phyloP scores from a whole-genome alignment of 2,797 vertebrate species.

The Eulemur mongoz region DNA sequence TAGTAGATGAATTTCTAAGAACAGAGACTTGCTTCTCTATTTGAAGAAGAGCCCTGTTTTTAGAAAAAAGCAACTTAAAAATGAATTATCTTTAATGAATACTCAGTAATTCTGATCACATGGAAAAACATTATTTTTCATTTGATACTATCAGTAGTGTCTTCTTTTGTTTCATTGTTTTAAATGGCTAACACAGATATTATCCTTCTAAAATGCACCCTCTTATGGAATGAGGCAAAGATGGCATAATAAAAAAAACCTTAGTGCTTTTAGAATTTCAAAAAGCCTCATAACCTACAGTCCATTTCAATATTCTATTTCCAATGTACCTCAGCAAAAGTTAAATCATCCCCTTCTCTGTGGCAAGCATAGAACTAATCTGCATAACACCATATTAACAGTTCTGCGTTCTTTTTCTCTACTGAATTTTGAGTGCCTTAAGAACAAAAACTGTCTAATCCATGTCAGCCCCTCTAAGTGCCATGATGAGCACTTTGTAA shows the following conservation, averaged over 20 bases:
- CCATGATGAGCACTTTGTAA: neutral
- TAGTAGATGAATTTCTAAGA: constrained; percentile 34
- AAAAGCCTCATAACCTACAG: neutral
- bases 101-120: neutral
- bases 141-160: neutral
- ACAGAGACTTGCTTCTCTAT: neutral
- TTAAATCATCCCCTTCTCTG: neutral
- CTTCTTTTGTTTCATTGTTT: neutral
- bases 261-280: neutral
- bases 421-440: neutral
- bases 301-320: neutral
- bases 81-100: neutral
- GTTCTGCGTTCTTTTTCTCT: neutral
- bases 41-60: neutral
- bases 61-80: neutral
- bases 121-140: neutral
- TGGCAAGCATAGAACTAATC: neutral
- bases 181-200: neutral
- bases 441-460: neutral
- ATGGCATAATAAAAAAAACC: neutral
- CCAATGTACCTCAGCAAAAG: neutral
- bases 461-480: neutral
- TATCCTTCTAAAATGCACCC: neutral
- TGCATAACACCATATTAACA: neutral
- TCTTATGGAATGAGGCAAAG: neutral